Evolutionary conservation across 1,140 invertebrate species (phyloP).

Genomic region (Drosophila ananassae): DNA sequence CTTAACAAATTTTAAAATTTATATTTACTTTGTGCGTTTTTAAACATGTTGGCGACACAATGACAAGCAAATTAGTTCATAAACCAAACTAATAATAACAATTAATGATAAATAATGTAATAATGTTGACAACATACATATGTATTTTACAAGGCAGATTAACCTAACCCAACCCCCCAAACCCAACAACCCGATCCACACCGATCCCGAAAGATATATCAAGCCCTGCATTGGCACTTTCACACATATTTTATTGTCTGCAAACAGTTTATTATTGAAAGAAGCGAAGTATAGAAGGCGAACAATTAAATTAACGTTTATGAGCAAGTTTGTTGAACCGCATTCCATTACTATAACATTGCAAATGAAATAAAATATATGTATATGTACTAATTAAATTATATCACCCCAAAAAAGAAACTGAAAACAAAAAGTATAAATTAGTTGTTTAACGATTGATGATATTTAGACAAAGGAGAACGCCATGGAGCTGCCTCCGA

Average conservation of each 20-base stretch:
- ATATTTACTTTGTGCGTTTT: slow-evolving; percentile 64
- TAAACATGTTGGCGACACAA: slow-evolving; percentile 62
- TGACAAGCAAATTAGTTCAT: slow-evolving; percentile 49
- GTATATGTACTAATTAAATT: slow-evolving; percentile 74
- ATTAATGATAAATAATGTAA: slow-evolving; percentile 62
- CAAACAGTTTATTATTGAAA: slow-evolving; percentile 57
- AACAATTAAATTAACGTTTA: slow-evolving; percentile 46
- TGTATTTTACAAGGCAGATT: slow-evolving; percentile 53
- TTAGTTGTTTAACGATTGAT: slow-evolving; percentile 74
- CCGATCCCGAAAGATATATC: slow-evolving; percentile 57
- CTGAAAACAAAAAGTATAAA: slow-evolving; percentile 56
- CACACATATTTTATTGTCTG: slow-evolving; percentile 68
- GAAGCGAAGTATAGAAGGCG: background rate
- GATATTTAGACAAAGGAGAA: slow-evolving; percentile 43
- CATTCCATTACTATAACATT: slow-evolving; percentile 68
- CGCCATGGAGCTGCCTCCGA: slow-evolving; percentile 20
- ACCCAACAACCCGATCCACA: slow-evolving; percentile 28
- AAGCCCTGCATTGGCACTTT: slow-evolving; percentile 39
- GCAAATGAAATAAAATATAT: slow-evolving; percentile 63
- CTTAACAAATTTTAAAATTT: slow-evolving; percentile 66
- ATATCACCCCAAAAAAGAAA: slow-evolving; percentile 55
- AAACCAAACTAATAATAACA: slow-evolving; percentile 48
- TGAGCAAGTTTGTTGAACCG: slow-evolving; percentile 65
- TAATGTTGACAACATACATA: slow-evolving; percentile 57
- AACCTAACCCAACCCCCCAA: slow-evolving; percentile 12